These are phyloP conservation scores for Gallinago undulata DNA, from an alignment of 2,113 vertebrate species.

Conservation along the genomic window DNA sequence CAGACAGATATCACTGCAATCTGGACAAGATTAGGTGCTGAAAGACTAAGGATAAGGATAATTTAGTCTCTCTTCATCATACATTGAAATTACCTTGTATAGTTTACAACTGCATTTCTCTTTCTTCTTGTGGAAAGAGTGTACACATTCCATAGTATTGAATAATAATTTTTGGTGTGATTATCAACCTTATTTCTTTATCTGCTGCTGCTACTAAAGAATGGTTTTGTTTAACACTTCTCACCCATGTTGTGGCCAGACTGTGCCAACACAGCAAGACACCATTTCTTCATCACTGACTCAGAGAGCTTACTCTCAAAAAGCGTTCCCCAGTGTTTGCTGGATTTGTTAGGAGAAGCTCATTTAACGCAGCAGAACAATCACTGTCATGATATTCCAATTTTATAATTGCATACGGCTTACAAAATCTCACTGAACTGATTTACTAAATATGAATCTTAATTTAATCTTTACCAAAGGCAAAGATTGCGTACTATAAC, in stretches of 20 bases:
- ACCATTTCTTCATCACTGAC: not conserved
- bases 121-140: not conserved
- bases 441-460: not conserved
- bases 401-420: not conserved
- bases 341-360: not conserved
- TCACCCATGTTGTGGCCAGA: not conserved
- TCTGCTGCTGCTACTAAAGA: not conserved
- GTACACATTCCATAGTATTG: not conserved
- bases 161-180: not conserved
- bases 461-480: not conserved
- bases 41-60: not conserved
- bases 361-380: not conserved
- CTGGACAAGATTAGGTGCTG: not conserved
- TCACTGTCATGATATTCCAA: too few relatives aligned
- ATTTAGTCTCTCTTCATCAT: not conserved
- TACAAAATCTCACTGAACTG: not conserved
- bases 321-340: not conserved
- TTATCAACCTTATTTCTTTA: not conserved
- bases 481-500: not conserved
- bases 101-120: not conserved
- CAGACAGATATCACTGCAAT: not conserved
- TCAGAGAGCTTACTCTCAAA: not conserved
- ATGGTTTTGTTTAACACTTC: not conserved
- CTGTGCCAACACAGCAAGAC: not conserved
- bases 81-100: not conserved